These are phyloP conservation scores for Gnatocerus cornutus DNA, from an alignment of 2,888 invertebrate species.

Conservation along the genomic window DNA sequence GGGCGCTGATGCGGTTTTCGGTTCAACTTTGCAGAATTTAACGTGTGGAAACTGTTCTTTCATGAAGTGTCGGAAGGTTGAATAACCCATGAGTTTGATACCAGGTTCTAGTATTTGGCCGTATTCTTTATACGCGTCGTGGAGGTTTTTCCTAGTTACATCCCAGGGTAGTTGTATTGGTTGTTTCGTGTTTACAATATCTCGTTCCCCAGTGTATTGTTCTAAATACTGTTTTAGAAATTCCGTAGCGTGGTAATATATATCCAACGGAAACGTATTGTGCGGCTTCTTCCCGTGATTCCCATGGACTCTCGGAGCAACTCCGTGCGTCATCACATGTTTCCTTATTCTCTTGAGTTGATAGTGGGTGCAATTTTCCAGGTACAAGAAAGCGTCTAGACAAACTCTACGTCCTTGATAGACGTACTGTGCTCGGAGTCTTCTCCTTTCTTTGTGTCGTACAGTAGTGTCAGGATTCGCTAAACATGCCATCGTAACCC, in stretches of 20 bases:
- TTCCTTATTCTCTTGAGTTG: constrained; percentile 85
- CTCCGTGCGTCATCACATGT: constrained; percentile 86
- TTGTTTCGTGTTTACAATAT: constrained; percentile 72
- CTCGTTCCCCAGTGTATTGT: constrained; percentile 76
- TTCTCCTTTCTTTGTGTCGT: constrained; percentile 81
- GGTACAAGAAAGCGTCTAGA: constrained; percentile 84
- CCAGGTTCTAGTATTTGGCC: constrained; percentile 81
- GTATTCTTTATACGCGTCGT: constrained; percentile 83
- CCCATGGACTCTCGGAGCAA: constrained; percentile 84
- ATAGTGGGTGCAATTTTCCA: constrained; percentile 87
- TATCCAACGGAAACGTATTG: constrained; percentile 85
- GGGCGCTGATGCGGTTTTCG: constrained; percentile 73
- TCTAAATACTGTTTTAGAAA: constrained; percentile 84
- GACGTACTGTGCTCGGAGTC: constrained; percentile 83
- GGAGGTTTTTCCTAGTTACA: constrained; percentile 80
- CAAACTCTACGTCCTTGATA: constrained; percentile 86
- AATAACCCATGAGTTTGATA: constrained; percentile 85
- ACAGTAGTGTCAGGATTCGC: constrained; percentile 83
- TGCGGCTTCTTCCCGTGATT: constrained; percentile 87
- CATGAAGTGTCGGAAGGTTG: constrained; percentile 86
- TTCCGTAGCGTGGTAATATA: constrained; percentile 84
- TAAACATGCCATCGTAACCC: constrained; percentile 87
- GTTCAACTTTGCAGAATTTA: constrained; percentile 78
- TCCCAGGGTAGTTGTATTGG: constrained; percentile 75
- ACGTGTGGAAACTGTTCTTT: constrained; percentile 87